These are phyloP conservation scores for Acrocyrtus sp. DNA, from an alignment of 2,888 invertebrate genomes.

Conservation along the genomic window DNA sequence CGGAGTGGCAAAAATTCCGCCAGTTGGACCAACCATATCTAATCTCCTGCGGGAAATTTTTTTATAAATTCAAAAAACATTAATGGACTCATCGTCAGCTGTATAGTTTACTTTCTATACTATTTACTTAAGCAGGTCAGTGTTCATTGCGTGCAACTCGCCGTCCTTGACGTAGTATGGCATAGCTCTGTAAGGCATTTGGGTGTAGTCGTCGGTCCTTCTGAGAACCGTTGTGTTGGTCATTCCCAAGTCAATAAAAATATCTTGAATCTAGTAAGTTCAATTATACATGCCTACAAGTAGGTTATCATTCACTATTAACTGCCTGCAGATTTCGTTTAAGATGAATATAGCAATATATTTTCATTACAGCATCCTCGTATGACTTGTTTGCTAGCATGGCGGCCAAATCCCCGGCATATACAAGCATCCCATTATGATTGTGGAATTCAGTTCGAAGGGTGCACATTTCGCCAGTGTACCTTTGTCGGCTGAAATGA, in stretches of 20 bases:
- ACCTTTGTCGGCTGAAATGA: too few species aligned
- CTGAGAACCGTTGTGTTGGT: slow-evolving; percentile 17
- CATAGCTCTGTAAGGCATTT: slow-evolving; percentile 9
- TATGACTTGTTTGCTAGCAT: neutral
- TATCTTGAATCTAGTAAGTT: neutral
- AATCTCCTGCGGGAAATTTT: slow-evolving; percentile 23
- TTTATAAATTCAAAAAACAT: neutral
- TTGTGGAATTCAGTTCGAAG: too few species aligned
- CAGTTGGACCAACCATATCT: slow-evolving; percentile 17
- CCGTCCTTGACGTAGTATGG: slow-evolving; percentile 26
- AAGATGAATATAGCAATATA: neutral
- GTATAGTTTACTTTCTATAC: neutral
- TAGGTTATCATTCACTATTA: too few species aligned
- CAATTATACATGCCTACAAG: too few species aligned
- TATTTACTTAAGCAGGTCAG: slow-evolving; percentile 23
- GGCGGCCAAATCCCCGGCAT: neutral
- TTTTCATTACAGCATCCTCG: neutral
- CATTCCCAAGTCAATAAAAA: slow-evolving; percentile 43
- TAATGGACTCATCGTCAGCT: neutral
- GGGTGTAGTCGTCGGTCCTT: slow-evolving; percentile 8
- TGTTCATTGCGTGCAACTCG: neutral
- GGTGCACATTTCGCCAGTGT: too few species aligned
- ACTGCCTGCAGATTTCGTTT: too few species aligned
- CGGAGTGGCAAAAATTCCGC: slow-evolving; percentile 44
- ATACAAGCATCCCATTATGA: too few species aligned